phyloP scores from a whole-genome alignment of 2,888 invertebrate genomes.

The Ligdia adustata region DNA sequence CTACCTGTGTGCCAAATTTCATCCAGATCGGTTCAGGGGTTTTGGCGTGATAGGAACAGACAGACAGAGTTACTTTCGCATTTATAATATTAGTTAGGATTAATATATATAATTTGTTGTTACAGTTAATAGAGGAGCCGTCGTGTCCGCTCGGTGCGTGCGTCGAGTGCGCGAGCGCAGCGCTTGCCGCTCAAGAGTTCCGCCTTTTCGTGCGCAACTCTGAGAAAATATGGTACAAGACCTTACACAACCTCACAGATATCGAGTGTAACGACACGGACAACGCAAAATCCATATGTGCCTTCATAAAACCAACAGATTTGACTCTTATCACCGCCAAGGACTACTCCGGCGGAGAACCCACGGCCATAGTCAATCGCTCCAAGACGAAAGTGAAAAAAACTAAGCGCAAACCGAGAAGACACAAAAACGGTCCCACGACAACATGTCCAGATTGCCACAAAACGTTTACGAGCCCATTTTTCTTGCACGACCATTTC shows the following conservation, averaged over 20 bases:
- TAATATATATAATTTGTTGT: slow-evolving; percentile 30
- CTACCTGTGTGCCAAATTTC: too few species aligned
- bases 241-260: slow-evolving; percentile 46
- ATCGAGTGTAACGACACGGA: slow-evolving; percentile 32
- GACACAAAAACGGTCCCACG: slow-evolving; percentile 51
- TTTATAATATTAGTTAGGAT: too few species aligned
- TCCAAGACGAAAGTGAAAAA: slow-evolving; percentile 45
- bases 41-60: too few species aligned
- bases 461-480: slow-evolving; percentile 62
- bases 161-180: slow-evolving; percentile 57
- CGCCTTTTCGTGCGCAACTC: slow-evolving; percentile 58
- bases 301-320: slow-evolving; percentile 54
- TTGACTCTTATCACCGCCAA: slow-evolving; percentile 54
- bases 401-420: slow-evolving; percentile 43
- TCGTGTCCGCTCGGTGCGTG: slow-evolving; percentile 61
- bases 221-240: slow-evolving; percentile 56
- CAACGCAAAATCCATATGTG: slow-evolving; percentile 54
- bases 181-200: slow-evolving; percentile 65
- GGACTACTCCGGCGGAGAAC: slow-evolving; percentile 52
- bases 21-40: too few species aligned
- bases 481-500: slow-evolving; percentile 62
- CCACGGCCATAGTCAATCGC: slow-evolving; percentile 51
- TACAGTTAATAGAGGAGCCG: slow-evolving; percentile 65
- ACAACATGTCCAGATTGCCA: slow-evolving; percentile 66
- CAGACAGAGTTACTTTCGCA: too few species aligned